Percentiles rank a stretch among this genome's conserved stretches.
Evolutionary conservation across 2,797 vertebrate species (phyloP).

Genomic region (Bucorvus abyssinicus): DNA sequence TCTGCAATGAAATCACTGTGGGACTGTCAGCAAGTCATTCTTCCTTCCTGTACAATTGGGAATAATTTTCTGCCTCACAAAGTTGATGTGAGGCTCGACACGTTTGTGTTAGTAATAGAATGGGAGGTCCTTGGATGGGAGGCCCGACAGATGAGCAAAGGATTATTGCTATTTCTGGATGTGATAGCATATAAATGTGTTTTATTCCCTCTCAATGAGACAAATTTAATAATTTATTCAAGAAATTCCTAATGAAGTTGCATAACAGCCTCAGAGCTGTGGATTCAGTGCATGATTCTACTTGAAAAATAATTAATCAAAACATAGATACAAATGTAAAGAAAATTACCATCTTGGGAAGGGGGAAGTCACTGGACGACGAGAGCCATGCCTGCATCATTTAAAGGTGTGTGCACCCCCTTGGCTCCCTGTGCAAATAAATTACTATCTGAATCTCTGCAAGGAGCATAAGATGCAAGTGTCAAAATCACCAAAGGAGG

Average conservation of each 20-base stretch:
- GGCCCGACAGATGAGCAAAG: slow-evolving; percentile 38
- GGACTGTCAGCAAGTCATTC: slow-evolving; percentile 21
- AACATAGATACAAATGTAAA: background rate
- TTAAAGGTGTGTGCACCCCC: background rate
- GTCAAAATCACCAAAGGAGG: slow-evolving; percentile 36
- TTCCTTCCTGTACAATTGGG: background rate
- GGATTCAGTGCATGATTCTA: background rate
- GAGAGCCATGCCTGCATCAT: background rate
- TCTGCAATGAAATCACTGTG: slow-evolving; percentile 2
- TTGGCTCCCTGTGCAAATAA: background rate
- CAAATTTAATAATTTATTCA: background rate
- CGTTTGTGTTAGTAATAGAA: background rate
- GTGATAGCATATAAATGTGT: background rate
- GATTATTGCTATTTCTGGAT: slow-evolving; percentile 24
- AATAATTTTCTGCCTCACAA: background rate
- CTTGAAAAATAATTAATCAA: background rate
- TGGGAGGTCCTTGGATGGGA: background rate
- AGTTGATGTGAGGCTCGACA: background rate
- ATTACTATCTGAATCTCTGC: slow-evolving; percentile 7
- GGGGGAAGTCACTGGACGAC: background rate
- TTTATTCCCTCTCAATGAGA: slow-evolving; percentile 17
- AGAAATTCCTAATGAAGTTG: slow-evolving; percentile 24
- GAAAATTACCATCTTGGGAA: background rate
- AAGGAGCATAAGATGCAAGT: slow-evolving; percentile 21
- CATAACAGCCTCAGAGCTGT: slow-evolving; percentile 6